Conservation (phyloP, 30 jellyfish, hydroid and myxozoan genomes). For the Hydractinia symbiolongicarpus region DNA sequence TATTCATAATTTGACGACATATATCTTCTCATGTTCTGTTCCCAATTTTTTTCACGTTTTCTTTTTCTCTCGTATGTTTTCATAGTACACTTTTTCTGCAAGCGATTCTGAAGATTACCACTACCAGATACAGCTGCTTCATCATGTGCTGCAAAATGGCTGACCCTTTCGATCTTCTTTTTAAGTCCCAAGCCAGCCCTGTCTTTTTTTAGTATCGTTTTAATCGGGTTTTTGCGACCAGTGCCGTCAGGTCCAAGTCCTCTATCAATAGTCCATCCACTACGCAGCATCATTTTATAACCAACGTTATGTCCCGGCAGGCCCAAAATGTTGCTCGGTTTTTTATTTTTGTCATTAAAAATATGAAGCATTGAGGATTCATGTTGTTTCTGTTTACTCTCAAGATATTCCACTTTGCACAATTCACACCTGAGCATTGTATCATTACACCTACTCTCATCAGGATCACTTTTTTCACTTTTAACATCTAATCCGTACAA, state of each 20-base stretch:
- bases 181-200: slow-evolving; percentile 60
- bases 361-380: slow-evolving; percentile 62
- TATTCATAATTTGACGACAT: slow-evolving; percentile 33
- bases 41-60: slow-evolving; percentile 46
- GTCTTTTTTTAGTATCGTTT: slow-evolving; percentile 55
- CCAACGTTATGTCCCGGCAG: slow-evolving; percentile 63
- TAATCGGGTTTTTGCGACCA: slow-evolving; percentile 64
- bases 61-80: not conserved
- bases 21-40: slow-evolving; percentile 43
- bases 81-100: not conserved
- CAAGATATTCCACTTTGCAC: slow-evolving; percentile 15
- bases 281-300: slow-evolving; percentile 63
- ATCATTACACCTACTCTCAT: not conserved
- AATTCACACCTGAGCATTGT: slow-evolving; percentile 21
- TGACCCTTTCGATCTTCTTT: not conserved
- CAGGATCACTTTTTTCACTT: not conserved
- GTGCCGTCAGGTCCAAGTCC: slow-evolving; percentile 79
- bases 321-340: slow-evolving; percentile 25
- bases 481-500: slow-evolving; percentile 35
- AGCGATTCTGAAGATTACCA: not conserved
- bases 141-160: slow-evolving; percentile 21
- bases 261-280: slow-evolving; percentile 66
- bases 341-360: slow-evolving; percentile 39
- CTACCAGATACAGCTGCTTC: not conserved
- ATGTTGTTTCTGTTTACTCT: slow-evolving; percentile 30